These are phyloP conservation scores for Bolinopsis microptera DNA, from an alignment of 37 sponge, comb jelly and placozoan species.

Conservation along the genomic window DNA sequence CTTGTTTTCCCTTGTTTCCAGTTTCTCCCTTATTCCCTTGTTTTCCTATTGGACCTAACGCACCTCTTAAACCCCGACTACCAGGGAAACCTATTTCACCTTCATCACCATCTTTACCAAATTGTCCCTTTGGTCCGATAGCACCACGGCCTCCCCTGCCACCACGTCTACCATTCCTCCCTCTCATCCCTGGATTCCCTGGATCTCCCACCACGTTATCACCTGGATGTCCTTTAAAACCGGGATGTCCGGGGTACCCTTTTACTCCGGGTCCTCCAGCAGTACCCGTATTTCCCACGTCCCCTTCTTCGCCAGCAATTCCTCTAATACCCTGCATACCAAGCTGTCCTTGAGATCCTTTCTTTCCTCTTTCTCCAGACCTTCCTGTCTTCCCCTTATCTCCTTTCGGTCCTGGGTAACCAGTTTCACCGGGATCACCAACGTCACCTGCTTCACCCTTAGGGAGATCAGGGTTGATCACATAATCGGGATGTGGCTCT, in stretches of 20 bases:
- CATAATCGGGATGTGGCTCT: background rate
- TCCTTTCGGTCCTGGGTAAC: background rate
- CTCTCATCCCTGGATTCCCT: background rate
- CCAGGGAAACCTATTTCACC: background rate
- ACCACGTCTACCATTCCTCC: background rate
- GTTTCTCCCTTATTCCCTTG: background rate
- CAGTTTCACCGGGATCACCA: background rate
- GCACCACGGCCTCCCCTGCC: background rate
- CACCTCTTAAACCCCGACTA: background rate
- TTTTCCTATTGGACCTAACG: background rate
- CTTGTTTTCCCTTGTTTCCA: conserved; percentile 13
- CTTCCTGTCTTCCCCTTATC: background rate
- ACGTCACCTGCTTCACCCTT: background rate
- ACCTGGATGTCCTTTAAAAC: background rate
- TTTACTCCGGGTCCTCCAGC: background rate
- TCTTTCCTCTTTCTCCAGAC: background rate
- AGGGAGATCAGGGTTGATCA: background rate
- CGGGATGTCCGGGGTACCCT: background rate
- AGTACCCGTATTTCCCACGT: background rate
- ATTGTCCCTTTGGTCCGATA: background rate
- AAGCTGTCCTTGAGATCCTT: background rate
- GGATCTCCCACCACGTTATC: background rate
- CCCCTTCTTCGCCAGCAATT: background rate
- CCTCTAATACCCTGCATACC: conserved; percentile 5
- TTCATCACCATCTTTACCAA: background rate